A percentile compares a stretch with the other conserved stretches of the same genome.
These are phyloP conservation scores for Cephalopachus bancanus DNA, from an alignment of 2,797 vertebrate species.

Conservation along the genomic window DNA sequence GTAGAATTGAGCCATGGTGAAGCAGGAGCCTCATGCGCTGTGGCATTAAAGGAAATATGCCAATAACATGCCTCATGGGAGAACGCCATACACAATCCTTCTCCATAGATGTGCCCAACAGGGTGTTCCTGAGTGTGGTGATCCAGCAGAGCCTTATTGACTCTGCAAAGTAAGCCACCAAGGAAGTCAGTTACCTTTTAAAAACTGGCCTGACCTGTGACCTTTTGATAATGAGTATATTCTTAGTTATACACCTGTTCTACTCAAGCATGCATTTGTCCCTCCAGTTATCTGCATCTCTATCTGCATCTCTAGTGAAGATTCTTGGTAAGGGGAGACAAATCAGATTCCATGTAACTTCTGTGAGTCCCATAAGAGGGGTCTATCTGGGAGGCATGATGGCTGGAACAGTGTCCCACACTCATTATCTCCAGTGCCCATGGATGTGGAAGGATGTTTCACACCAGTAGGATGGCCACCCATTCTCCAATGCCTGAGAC, in stretches of 20 bases:
- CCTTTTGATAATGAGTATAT: background rate
- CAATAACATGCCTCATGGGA: background rate
- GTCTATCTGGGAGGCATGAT: background rate
- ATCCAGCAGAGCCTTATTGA: background rate
- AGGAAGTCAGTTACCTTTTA: background rate
- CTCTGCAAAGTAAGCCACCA: background rate
- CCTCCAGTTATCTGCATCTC: background rate
- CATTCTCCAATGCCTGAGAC: background rate
- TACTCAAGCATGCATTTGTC: background rate
- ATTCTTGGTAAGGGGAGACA: background rate
- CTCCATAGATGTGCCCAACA: background rate
- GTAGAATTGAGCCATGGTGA: background rate
- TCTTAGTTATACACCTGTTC: background rate
- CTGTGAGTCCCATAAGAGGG: background rate
- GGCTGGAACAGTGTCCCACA: background rate
- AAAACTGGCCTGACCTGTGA: background rate
- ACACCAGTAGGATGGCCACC: background rate
- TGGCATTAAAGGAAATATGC: background rate
- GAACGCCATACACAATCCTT: too few relatives aligned
- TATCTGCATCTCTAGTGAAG: background rate
- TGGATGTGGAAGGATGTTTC: background rate
- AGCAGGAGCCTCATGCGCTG: background rate
- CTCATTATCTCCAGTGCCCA: background rate
- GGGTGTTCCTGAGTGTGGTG: background rate
- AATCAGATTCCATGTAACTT: background rate